Conservation (phyloP, 2,888 invertebrate genomes). For the Clusia tigrina region DNA sequence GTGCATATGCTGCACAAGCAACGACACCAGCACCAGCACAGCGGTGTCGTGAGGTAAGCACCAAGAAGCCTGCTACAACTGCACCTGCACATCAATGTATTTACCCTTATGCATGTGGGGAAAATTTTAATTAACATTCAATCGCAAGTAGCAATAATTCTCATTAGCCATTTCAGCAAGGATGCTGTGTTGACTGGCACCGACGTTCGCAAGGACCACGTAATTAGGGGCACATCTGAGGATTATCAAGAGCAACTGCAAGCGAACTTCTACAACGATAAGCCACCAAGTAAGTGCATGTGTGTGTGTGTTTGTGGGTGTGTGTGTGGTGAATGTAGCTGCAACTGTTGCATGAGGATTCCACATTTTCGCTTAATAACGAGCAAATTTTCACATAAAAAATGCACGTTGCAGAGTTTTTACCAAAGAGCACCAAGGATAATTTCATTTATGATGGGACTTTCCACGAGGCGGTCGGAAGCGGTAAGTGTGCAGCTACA, state of each 20-base stretch:
- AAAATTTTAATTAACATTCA: background rate
- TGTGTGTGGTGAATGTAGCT: background rate
- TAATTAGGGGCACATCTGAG: conserved; percentile 32
- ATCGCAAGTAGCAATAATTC: background rate
- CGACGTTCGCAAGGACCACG: conserved; percentile 29
- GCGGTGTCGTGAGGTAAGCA: background rate
- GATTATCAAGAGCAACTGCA: conserved; percentile 35
- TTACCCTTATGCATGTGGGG: background rate
- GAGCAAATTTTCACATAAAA: background rate
- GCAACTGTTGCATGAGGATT: background rate
- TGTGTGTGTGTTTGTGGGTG: background rate
- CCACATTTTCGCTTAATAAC: background rate
- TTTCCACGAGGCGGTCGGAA: conserved; percentile 61
- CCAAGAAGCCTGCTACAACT: background rate
- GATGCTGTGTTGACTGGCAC: background rate
- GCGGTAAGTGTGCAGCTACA: conserved; percentile 43
- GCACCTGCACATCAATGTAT: background rate
- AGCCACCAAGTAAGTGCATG: conserved; percentile 30
- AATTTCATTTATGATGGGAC: conserved; percentile 56
- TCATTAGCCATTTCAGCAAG: conserved; percentile 26
- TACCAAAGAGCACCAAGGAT: conserved; percentile 44
- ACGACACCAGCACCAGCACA: background rate
- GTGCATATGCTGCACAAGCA: conserved; percentile 41
- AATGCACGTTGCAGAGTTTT: conserved; percentile 32
- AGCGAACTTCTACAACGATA: conserved; percentile 24